Percentiles rank a stretch among this genome's conserved stretches.
Evolutionary conservation across 2,113 vertebrate species (phyloP).

Genomic region (Romanogobio albipinnatus): DNA sequence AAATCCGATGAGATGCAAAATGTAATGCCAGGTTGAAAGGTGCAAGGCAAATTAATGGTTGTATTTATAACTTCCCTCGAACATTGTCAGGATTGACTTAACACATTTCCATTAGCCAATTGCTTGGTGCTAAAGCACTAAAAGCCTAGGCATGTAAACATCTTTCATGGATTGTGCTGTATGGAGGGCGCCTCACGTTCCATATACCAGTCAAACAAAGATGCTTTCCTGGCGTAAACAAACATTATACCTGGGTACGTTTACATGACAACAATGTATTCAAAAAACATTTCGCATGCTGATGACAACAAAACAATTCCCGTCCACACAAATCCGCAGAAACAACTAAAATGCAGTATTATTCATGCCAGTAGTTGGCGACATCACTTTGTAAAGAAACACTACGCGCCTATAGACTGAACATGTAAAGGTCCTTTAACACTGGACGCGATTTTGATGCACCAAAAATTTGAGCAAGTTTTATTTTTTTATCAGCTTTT

Average conservation of each 20-base stretch:
- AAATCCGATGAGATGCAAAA: conserved; percentile 17
- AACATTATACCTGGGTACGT: not conserved
- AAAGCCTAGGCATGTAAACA: conserved; percentile 39
- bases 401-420: no score
- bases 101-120: conserved; percentile 47
- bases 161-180: conserved; percentile 3
- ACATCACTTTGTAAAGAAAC: no score
- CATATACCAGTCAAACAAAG: conserved; percentile 15
- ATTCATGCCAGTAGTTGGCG: no score
- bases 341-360: no score
- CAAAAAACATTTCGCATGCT: no score
- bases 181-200: not conserved
- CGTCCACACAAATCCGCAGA: no score
- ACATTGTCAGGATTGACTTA: conserved; percentile 32
- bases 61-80: conserved; percentile 42
- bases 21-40: conserved; percentile 31
- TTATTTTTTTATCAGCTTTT: no score
- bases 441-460: no score
- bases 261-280: no score
- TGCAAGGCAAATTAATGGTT: conserved; percentile 38
- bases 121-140: conserved; percentile 17
- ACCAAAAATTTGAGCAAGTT: no score
- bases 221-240: conserved; percentile 2
- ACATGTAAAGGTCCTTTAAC: no score
- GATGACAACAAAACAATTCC: no score